A percentile compares a stretch with the other conserved stretches of the same genome.
phyloP scores from a whole-genome alignment of 2,797 vertebrate species.

The Sitta carolinensis region DNA sequence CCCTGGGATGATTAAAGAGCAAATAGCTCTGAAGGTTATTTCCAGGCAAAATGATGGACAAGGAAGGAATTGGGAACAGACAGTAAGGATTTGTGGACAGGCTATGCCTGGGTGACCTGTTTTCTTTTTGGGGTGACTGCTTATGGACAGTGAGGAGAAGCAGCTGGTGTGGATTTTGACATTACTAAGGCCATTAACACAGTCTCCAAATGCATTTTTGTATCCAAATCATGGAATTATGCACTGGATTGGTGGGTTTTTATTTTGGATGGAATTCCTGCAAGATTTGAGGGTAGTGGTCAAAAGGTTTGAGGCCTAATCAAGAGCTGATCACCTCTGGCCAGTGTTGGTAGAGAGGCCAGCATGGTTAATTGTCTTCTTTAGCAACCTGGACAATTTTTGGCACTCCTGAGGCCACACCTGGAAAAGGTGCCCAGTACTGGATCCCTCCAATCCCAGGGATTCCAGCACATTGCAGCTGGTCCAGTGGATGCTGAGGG shows the following conservation, averaged over 20 bases:
- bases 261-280: background rate
- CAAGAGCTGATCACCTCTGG: background rate
- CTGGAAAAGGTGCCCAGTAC: background rate
- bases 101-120: background rate
- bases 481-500: background rate
- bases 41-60: background rate
- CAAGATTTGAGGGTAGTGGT: background rate
- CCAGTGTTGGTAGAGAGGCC: background rate
- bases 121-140: background rate
- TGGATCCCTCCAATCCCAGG: background rate
- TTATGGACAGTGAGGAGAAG: background rate
- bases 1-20: background rate
- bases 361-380: background rate
- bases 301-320: background rate
- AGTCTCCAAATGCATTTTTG: background rate
- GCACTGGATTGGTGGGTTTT: background rate
- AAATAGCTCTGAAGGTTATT: background rate
- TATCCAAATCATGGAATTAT: background rate
- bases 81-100: background rate
- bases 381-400: background rate
- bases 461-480: background rate
- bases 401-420: background rate
- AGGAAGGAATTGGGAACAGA: rapidly evolving
- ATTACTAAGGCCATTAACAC: background rate
- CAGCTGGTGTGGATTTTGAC: background rate